Conservation (phyloP, 2,888 invertebrate genomes). For the Nomada lathburiana region DNA sequence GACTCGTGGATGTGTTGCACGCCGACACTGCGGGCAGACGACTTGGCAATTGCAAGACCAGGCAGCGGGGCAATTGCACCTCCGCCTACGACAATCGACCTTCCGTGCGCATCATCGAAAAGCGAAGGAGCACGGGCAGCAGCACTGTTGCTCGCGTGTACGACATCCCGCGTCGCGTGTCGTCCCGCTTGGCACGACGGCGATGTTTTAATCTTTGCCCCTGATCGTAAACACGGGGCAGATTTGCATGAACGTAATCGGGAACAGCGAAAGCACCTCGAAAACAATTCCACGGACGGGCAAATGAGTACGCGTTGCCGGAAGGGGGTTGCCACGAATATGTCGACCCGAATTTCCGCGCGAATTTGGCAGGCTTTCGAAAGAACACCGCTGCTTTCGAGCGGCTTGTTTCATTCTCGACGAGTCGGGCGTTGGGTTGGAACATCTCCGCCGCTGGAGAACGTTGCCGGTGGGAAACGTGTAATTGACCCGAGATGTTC, state of each 20-base stretch:
- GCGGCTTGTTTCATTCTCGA: background rate
- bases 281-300: slow-evolving; percentile 34
- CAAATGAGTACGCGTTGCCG: slow-evolving; percentile 17
- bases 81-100: slow-evolving; percentile 47
- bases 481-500: background rate
- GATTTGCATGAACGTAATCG: slow-evolving; percentile 26
- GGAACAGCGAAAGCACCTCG: background rate
- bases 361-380: background rate
- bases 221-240: slow-evolving; percentile 55
- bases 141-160: slow-evolving; percentile 67
- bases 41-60: slow-evolving; percentile 9
- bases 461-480: background rate
- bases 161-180: slow-evolving; percentile 53
- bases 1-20: background rate
- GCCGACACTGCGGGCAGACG: background rate
- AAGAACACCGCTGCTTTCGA: background rate
- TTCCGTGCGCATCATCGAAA: slow-evolving; percentile 52
- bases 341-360: slow-evolving; percentile 9
- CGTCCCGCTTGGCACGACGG: slow-evolving; percentile 62
- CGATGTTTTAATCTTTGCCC: slow-evolving; percentile 58
- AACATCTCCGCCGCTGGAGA: background rate
- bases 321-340: background rate
- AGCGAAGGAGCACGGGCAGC: slow-evolving; percentile 60
- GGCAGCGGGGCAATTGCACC: slow-evolving; percentile 9
- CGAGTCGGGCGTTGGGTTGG: background rate